Evolutionary conservation across 2,113 vertebrate species (phyloP), one percentile per base, ranked within the genome.

Genomic region (Pheucticus melanocephalus): DNA sequence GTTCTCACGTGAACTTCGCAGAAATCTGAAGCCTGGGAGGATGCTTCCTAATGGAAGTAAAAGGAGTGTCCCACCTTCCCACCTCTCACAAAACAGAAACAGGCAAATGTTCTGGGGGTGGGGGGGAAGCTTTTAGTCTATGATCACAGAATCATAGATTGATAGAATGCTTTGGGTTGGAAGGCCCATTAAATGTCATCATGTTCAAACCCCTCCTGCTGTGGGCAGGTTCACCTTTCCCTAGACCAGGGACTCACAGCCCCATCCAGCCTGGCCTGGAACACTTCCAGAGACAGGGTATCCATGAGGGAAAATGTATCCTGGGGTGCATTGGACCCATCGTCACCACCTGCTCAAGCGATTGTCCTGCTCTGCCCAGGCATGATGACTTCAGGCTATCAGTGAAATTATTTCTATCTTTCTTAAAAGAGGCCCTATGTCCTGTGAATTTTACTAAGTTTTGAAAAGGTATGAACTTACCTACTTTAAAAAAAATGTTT

Each of bases 311-410:
- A 7, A 68, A 44, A 27, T 0, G 0, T 33, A 44, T 33, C 25
- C 61, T 22, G 31, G 21, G 21, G 5, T 6, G 21, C 25, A 3
- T 25, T 31, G 31, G 35, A 19, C 7, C 3, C 13, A 22, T 15
- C 10, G 12, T 7, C 0, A 0, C 25, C 44, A 17, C 3, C 31
- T 16, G 21, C 20, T 7, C 44, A 68, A 27, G 10, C 21, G 21
- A 33, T 31, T 68, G 17, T 37, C 27, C 33, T 37, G 9, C 37
- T 72, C 23, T 33, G 30, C 23, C 13, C 11, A 12, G 5, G 12
- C 10, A 20, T n/a, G 17, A 40, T 24, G 37, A 51, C 8, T 60
- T 83, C 23, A 51, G 48, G 7, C 10, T 76, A 28, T 8, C 48
- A 54, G 33, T 10, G 5, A 53, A 48, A 78, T 53, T 3, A 59